A percentile compares a stretch with the other conserved stretches of the same genome.
Evolutionary conservation across 2,113 vertebrate genomes (phyloP).

Genomic region (Pongo abelii): DNA sequence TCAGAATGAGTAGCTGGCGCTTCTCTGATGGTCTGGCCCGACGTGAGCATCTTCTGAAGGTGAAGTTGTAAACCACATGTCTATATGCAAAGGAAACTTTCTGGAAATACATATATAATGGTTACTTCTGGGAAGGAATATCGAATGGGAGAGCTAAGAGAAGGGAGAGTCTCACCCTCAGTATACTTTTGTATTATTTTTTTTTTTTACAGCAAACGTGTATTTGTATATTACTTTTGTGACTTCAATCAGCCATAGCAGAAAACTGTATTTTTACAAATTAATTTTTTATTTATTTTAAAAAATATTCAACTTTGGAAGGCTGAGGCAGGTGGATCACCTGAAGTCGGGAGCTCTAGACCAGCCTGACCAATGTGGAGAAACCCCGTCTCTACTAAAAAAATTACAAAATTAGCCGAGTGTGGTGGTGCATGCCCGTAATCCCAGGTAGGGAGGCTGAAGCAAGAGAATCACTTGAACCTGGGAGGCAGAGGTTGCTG

Average conservation of each 20-base stretch:
- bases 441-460: too few species aligned
- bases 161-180: neutral
- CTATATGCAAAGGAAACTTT: neutral
- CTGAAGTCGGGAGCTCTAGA: too few species aligned
- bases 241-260: neutral
- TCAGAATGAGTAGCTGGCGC: neutral
- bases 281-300: constrained; percentile 24
- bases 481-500: too few species aligned
- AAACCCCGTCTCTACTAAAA: too few species aligned
- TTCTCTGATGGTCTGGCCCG: neutral
- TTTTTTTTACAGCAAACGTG: neutral
- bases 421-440: too few species aligned
- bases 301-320: neutral
- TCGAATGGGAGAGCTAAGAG: neutral
- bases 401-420: too few species aligned
- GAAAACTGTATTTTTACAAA: neutral
- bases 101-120: neutral
- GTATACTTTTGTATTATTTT: neutral
- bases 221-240: neutral
- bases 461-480: too few species aligned
- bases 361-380: too few species aligned
- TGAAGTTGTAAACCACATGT: neutral
- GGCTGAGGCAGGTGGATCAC: too few species aligned
- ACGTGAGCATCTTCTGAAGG: neutral
- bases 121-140: neutral